Evolutionary conservation across 2,797 vertebrate genomes (phyloP), one percentile per base, ranked within the genome.

Genomic region (Nannoperca australis): DNA sequence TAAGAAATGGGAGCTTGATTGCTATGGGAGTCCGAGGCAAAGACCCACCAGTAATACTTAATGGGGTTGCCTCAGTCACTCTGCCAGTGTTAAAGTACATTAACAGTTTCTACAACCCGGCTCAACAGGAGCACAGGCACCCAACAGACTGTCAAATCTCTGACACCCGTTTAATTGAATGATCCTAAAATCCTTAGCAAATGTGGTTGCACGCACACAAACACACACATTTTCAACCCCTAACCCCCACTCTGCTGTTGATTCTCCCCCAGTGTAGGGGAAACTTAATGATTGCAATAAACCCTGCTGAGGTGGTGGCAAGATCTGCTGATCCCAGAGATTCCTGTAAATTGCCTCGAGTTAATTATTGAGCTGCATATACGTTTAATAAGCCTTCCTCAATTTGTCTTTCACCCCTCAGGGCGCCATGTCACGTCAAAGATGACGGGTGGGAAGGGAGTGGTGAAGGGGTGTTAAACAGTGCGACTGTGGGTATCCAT

Each of bases 341-440:
- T 95, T 95, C 89, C 84, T 72, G 89, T 75, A 95, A 95, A 95
- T 94, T 95, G 93, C 93, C 88, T 91, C 9, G 30, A 94, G 94
- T 95, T 95, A 95, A 95, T 96, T 95, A 95, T 94, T 95, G 87
- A 88, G 91, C 85, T 73, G 87, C 82, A 91, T 90, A 91, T 92
- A 93, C 94, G 84, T 95, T 94, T 95, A 95, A 94, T 95, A 95
- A 94, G 90, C 85, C 68, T 86, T 61, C 87, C 82, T 85, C 85
- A 93, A 93, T 93, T 92, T 91, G 90, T 90, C 90, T 90, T 88
- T 91, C 86, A 87, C 85, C 92, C 90, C 93, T 86, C 83, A 83
- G 89, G 93, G 90, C 68, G 70, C 55, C 79, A 12, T 84, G 91
- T 88, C 89, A 88, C 73, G 87, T 89, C 87, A 88, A 63, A 77